These are phyloP conservation scores for Amphilophus citrinellus DNA, from an alignment of 2,113 vertebrate genomes.

Conservation along the genomic window DNA sequence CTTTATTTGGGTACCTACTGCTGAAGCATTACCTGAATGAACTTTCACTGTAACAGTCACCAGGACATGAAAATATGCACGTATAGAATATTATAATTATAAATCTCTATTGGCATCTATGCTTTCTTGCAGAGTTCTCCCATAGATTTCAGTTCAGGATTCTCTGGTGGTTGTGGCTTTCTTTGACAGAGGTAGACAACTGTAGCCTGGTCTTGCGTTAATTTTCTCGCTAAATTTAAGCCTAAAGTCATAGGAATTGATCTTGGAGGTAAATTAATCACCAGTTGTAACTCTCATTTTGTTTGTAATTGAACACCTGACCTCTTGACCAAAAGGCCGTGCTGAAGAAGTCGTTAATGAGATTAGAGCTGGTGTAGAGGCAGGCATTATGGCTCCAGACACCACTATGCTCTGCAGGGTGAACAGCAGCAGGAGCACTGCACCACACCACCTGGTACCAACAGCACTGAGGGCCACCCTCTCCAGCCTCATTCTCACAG, in stretches of 20 bases:
- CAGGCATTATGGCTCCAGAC: constrained; percentile 79
- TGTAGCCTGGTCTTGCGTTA: no score
- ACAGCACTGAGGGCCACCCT: constrained; percentile 54
- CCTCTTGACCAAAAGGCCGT: constrained; percentile 55
- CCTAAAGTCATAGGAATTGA: background rate
- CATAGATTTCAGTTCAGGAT: background rate
- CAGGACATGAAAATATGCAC: background rate
- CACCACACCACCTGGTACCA: constrained; percentile 75
- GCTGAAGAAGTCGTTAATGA: constrained; percentile 73
- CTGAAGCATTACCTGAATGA: background rate
- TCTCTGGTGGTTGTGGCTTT: background rate
- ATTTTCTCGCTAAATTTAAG: background rate
- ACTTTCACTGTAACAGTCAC: background rate
- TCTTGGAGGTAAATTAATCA: constrained; percentile 3
- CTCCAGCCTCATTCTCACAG: constrained; percentile 17
- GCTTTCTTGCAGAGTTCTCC: background rate
- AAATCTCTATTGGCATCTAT: background rate
- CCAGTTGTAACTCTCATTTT: constrained; percentile 21
- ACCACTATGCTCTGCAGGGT: constrained; percentile 66
- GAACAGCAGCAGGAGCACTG: constrained; percentile 51
- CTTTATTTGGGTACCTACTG: background rate
- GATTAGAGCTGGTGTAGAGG: constrained; percentile 72
- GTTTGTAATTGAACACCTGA: constrained; percentile 51
- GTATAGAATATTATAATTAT: background rate
- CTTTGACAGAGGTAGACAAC: no score